Evolutionary conservation across 2,113 vertebrate genomes (phyloP).

Genomic region (Ctenodactylus gundi): DNA sequence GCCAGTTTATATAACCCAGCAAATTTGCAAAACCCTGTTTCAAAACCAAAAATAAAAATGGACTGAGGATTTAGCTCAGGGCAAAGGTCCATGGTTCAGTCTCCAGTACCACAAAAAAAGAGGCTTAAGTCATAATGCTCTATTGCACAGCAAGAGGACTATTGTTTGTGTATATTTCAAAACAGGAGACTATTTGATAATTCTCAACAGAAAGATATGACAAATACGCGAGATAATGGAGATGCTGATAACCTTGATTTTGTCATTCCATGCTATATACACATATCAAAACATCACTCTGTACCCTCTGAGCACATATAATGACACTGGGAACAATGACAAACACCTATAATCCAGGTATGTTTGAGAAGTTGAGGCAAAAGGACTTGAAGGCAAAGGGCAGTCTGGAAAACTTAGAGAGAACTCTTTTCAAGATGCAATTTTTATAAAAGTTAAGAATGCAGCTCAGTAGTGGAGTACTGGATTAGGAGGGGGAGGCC

Average conservation of each 20-base stretch:
- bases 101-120: too few relatives aligned
- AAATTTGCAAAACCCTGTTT: too few relatives aligned
- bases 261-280: not conserved
- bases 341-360: not conserved
- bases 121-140: not conserved
- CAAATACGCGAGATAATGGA: not conserved
- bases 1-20: too few relatives aligned
- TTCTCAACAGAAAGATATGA: not conserved
- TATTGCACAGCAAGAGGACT: not conserved
- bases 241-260: not conserved
- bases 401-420: not conserved
- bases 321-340: too few relatives aligned
- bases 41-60: too few relatives aligned
- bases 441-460: not conserved
- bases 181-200: not conserved
- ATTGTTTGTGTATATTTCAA: not conserved
- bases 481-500: not conserved
- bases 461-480: not conserved
- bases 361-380: not conserved
- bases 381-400: not conserved
- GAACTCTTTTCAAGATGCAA: not conserved
- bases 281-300: not conserved
- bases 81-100: too few relatives aligned
- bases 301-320: not conserved
- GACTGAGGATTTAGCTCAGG: too few relatives aligned